Conservation (phyloP, 2,888 invertebrate genomes). For the Drosophila differens region DNA sequence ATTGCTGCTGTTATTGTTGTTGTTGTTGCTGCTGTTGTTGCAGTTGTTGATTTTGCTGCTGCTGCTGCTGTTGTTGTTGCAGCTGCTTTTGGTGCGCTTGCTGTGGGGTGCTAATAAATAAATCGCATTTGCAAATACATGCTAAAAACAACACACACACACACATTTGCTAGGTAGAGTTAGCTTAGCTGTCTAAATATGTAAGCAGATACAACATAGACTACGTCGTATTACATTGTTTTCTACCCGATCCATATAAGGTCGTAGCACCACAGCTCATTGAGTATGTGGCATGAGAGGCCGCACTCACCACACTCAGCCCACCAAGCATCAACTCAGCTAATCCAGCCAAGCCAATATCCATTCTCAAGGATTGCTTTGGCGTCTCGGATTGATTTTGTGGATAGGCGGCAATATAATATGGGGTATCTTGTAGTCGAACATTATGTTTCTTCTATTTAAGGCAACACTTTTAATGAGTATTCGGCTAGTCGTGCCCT, state of each 20-base stretch:
- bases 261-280: conserved; percentile 36
- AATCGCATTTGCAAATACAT: conserved; percentile 65
- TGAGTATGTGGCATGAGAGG: conserved; percentile 1
- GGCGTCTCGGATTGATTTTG: not conserved
- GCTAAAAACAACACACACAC: not conserved
- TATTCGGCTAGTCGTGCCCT: not conserved
- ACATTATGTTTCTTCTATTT: not conserved
- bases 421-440: too few relatives aligned
- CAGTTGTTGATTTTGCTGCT: conserved; percentile 51
- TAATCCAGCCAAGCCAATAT: conserved; percentile 4
- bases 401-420: not conserved
- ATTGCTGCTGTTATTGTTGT: conserved; percentile 22
- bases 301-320: conserved; percentile 33
- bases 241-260: conserved; percentile 54
- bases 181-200: conserved; percentile 34
- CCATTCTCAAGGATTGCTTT: conserved; percentile 23
- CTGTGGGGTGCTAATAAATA: conserved; percentile 82
- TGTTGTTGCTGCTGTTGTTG: conserved; percentile 17
- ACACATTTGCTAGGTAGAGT: conserved; percentile 29
- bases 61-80: conserved; percentile 42
- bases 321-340: not conserved
- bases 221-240: conserved; percentile 1
- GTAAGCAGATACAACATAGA: conserved; percentile 2
- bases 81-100: conserved; percentile 48
- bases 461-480: conserved; percentile 6